phyloP scores from a whole-genome alignment of 2,113 vertebrate genomes.

The Alouatta palliata region DNA sequence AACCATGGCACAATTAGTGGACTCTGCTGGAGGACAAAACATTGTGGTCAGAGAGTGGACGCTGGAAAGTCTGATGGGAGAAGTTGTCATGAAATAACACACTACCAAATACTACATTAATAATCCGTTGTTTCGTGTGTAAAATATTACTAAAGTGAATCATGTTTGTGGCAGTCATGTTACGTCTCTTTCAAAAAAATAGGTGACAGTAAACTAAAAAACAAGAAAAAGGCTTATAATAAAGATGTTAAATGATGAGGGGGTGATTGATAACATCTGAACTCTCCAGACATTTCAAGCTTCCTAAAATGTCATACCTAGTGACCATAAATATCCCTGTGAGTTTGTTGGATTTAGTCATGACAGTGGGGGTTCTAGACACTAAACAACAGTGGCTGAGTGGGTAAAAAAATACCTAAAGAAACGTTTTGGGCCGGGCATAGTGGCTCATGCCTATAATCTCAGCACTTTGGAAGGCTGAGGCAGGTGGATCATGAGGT shows the following conservation, averaged over 20 bases:
- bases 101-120: accelerated
- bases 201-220: not conserved
- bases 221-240: too few relatives aligned
- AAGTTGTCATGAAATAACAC: accelerated
- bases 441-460: too few relatives aligned
- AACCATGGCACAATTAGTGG: accelerated
- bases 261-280: not conserved
- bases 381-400: accelerated
- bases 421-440: not conserved
- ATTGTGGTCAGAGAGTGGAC: not conserved
- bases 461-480: too few relatives aligned
- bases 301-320: not conserved
- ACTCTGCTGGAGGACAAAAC: accelerated
- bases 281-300: not conserved
- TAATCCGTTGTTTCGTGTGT: accelerated
- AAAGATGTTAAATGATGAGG: not conserved
- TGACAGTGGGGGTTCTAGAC: accelerated
- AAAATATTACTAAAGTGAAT: not conserved
- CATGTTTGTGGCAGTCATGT: accelerated
- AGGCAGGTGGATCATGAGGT: too few relatives aligned
- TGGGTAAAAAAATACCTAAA: not conserved
- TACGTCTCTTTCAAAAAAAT: not conserved
- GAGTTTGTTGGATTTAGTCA: not conserved
- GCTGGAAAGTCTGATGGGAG: accelerated
- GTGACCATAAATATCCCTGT: too few relatives aligned